These are phyloP conservation scores for Oncorhynchus mykiss DNA, from an alignment of 2,113 vertebrate genomes.

Conservation along the genomic window DNA sequence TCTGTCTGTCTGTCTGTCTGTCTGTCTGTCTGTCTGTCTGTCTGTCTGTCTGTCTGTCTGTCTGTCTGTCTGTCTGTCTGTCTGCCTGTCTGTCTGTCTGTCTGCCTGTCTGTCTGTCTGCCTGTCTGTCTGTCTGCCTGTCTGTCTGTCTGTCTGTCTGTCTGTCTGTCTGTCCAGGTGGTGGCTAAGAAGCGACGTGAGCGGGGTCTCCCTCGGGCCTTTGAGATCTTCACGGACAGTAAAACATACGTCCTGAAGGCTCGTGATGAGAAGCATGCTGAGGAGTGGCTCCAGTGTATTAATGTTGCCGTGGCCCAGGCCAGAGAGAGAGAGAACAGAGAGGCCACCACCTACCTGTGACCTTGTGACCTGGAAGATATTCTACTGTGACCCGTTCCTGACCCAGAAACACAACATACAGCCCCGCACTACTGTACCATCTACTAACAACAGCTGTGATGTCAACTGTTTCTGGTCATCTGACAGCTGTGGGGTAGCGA, in stretches of 20 bases:
- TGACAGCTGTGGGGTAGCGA: too few relatives aligned
- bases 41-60: not conserved
- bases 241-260: conserved; percentile 92
- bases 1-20: not conserved
- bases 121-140: not conserved
- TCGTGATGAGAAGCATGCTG: conserved; percentile 83
- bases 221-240: conserved; percentile 93
- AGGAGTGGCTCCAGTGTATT: conserved; percentile 96
- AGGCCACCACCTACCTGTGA: conserved; percentile 92
- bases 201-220: conserved; percentile 87
- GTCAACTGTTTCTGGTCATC: not conserved
- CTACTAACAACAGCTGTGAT: not conserved
- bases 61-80: not conserved
- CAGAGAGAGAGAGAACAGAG: conserved; percentile 81
- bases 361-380: not conserved
- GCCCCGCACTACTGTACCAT: too few relatives aligned
- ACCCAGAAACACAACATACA: too few relatives aligned
- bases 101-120: too few relatives aligned
- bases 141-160: not conserved
- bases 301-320: conserved; percentile 92
- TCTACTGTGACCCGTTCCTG: too few relatives aligned
- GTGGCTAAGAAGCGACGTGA: conserved; percentile 86
- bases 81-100: not conserved
- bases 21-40: not conserved
- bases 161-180: conserved; percentile 45